Base-by-base conservation (phyloP, 2,113 vertebrate genomes). In the Trematocara zebra region DNA sequence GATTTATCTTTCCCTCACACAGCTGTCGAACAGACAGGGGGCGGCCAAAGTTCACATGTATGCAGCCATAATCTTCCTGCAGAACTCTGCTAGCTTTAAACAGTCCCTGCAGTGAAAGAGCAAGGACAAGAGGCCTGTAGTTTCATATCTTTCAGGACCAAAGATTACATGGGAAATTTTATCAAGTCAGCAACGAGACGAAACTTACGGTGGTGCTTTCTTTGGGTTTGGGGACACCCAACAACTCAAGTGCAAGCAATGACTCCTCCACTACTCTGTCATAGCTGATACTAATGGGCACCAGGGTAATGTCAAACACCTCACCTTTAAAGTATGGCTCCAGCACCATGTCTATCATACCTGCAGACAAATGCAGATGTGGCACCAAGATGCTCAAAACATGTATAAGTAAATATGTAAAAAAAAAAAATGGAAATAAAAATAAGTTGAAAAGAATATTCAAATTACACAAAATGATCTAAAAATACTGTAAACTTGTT, bases 261-360 rank as follows among this genome's bases (percentile, higher is more conserved):
- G 96, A 97, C 93, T 99, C 99, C 95, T 99, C 99, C 78, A 99
- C 92, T 83, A 98, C 96, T 52, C 97, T 96, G 86, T 99, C 98
- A 1, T 99, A 99, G 90, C 98, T 99, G 95, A 99, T 98, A 90
- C 98, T 99, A 90, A 99, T 96, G 82, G 99, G 98, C 78, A 99
- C 96, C 88, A 99, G 93, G 5, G 96, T 97, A 1, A 98, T 96
- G 92, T 99, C 98, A 85, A 97, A 98, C 88, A 99, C 97, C 92
- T 99, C 97, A 8, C 97, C 96, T 96, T 99, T 99, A 57, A 99
- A 97, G 96, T 97, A 99, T 2, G 99, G 98, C 83, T 99, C 99
- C 96, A 99, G 94, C 80, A 98, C 97, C 96, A 99, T 98, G 94
- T 97, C 97, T 94, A 99, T 96, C 95, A 99, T 98, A 90, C 98